phyloP scores from a whole-genome alignment of 2,113 vertebrate species.

The Urocolius indicus region DNA sequence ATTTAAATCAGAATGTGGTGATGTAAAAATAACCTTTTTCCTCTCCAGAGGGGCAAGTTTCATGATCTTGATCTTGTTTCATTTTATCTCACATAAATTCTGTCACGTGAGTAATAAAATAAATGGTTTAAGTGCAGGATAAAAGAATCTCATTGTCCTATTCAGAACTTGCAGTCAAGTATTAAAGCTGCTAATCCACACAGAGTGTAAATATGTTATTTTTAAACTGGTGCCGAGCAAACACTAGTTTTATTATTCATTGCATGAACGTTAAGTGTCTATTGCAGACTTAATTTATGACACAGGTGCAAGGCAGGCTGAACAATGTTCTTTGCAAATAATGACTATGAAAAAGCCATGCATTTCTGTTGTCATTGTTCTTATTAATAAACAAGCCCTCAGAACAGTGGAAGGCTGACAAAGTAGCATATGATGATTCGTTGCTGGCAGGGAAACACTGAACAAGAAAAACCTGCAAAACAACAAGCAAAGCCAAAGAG shows the following conservation, averaged over 20 bases:
- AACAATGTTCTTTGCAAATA: not conserved
- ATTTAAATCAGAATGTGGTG: not conserved
- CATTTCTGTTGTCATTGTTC: not conserved
- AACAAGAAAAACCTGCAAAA: not conserved
- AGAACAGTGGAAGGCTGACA: not conserved
- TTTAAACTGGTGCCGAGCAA: constrained; percentile 43
- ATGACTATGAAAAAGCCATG: not conserved
- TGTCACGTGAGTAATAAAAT: constrained; percentile 4
- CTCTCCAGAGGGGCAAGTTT: not conserved
- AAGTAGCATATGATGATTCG: not conserved
- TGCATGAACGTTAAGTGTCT: not conserved
- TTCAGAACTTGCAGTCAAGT: constrained; percentile 49
- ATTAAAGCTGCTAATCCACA: constrained; percentile 48
- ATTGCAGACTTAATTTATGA: constrained; percentile 20
- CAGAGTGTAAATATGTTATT: constrained; percentile 47
- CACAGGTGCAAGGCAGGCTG: not conserved
- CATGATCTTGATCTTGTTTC: not conserved
- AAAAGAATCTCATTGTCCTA: constrained; percentile 54
- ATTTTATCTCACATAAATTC: not conserved
- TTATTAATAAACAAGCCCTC: constrained; percentile 26
- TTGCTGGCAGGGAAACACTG: not conserved
- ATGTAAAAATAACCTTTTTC: constrained; percentile 12
- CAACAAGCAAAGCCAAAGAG: not conserved
- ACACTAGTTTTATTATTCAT: not conserved
- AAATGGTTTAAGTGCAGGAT: not conserved